phyloP scores from a whole-genome alignment of 2,113 vertebrate species.

The Hipposideros armiger region DNA sequence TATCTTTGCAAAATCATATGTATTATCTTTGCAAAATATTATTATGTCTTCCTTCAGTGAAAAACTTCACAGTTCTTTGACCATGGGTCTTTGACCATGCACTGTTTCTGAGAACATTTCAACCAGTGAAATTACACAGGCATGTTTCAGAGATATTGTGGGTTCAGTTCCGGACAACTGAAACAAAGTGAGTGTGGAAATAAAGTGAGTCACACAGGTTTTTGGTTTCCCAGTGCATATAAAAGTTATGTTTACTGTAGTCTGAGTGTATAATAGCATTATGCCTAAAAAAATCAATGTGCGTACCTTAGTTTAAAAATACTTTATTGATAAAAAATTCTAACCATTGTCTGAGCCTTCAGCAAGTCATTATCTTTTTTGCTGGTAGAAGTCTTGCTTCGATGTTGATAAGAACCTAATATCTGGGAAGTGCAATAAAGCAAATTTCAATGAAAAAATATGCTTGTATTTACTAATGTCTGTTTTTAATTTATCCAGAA shows the following conservation, averaged over 20 bases:
- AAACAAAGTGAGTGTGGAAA: neutral
- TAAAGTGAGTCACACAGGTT: neutral
- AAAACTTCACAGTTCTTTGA: neutral
- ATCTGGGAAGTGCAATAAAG: too few relatives aligned
- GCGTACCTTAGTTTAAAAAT: too few relatives aligned
- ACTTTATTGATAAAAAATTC: too few relatives aligned
- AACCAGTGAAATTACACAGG: neutral
- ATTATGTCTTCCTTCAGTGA: neutral
- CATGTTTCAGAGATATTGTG: neutral
- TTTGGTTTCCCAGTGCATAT: neutral
- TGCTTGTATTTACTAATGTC: neutral
- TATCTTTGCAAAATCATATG: too few relatives aligned
- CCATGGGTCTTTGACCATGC: neutral
- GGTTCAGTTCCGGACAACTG: too few relatives aligned
- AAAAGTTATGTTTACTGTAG: neutral
- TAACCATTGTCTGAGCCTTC: too few relatives aligned
- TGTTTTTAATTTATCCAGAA: conserved; percentile 45
- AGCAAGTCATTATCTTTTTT: neutral
- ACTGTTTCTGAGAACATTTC: neutral
- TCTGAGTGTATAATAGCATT: too few relatives aligned
- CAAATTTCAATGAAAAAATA: too few relatives aligned
- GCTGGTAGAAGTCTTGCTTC: neutral
- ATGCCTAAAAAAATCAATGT: too few relatives aligned
- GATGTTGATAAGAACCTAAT: too few relatives aligned
- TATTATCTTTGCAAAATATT: conserved; percentile 5